Conservation (phyloP, 2,888 invertebrate species). For the Apoderus coryli region DNA sequence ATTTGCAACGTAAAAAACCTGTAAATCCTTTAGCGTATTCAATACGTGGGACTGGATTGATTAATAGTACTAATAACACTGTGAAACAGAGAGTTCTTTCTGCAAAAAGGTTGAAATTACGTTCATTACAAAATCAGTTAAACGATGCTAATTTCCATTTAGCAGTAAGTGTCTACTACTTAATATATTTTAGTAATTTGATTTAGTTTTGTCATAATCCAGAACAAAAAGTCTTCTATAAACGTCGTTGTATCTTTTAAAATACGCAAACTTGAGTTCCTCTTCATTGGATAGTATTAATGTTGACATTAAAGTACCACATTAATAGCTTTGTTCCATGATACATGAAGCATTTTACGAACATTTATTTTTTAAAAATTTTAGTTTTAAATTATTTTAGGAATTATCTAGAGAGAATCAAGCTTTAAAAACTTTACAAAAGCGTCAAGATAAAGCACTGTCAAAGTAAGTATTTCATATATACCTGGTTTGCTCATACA, state of each 20-base stretch:
- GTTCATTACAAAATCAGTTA: slow-evolving; percentile 65
- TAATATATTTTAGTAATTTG: no score
- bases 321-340: no score
- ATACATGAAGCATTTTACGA: no score
- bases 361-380: no score
- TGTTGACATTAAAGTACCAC: no score
- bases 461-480: slow-evolving; percentile 37
- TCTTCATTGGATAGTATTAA: no score
- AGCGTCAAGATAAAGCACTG: slow-evolving; percentile 64
- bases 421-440: slow-evolving; percentile 58
- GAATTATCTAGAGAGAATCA: slow-evolving; percentile 60
- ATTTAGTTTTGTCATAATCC: no score
- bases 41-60: slow-evolving; percentile 17
- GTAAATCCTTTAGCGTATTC: slow-evolving; percentile 28
- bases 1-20: slow-evolving; percentile 29
- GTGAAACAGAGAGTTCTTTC: slow-evolving; percentile 53
- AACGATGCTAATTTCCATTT: slow-evolving; percentile 67
- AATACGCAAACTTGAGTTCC: no score
- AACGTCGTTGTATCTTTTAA: no score
- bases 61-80: slow-evolving; percentile 19
- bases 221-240: no score
- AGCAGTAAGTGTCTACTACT: slow-evolving; percentile 37
- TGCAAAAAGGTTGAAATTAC: slow-evolving; percentile 58
- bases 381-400: slow-evolving; percentile 26
- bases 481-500: no score